Evolutionary conservation across 2,888 invertebrate genomes (phyloP), one percentile per base, ranked within the genome.

Genomic region (Apeira syringaria): DNA sequence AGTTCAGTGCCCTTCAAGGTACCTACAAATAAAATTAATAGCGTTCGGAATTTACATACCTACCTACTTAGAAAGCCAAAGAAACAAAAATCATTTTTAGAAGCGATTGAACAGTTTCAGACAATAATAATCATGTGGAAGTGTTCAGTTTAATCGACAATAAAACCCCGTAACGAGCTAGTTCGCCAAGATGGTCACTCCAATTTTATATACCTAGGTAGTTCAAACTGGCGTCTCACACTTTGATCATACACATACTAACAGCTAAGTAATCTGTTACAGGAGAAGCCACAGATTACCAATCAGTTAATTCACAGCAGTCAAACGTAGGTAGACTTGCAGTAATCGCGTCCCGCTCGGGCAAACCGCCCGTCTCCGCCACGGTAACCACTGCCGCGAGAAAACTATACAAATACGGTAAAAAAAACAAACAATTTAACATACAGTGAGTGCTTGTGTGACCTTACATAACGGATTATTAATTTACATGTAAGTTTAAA

Each of bases 141-240:
- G n/a, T 18, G 9, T 11, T 28, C 17, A 7, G 45, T 42, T 46
- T 40, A 47, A 51, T 46, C 35, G 47, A 8, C 41, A 31, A 49
- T 57, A 52, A 52, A 52, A 46, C 37, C 35, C 56, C 51, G 50
- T 61, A 60, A 64, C 64, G 61, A 61, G 56, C 64, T 56, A 55
- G 63, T 64, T 64, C 64, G 61, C 53, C 56, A n/a, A n/a, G 61
- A 61, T 52, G 58, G 55, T 65, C 59, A 59, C 61, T 60, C 60
- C 58, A 63, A 61, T 69, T 67, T 71, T 62, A 66, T 69, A 61
- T 61, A n/a, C n/a, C n/a, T n/a, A n/a, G n/a, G n/a, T n/a, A 61
- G 37, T 50, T 52, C 30, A 41, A 41, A 49, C 35, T n/a, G n/a
- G n/a, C 49, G 35, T 37, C 35, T 29, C 45, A 48, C 41, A 52